These are phyloP conservation scores for Leptura quadrifasciata DNA, from an alignment of 2,888 invertebrate species.

Conservation along the genomic window DNA sequence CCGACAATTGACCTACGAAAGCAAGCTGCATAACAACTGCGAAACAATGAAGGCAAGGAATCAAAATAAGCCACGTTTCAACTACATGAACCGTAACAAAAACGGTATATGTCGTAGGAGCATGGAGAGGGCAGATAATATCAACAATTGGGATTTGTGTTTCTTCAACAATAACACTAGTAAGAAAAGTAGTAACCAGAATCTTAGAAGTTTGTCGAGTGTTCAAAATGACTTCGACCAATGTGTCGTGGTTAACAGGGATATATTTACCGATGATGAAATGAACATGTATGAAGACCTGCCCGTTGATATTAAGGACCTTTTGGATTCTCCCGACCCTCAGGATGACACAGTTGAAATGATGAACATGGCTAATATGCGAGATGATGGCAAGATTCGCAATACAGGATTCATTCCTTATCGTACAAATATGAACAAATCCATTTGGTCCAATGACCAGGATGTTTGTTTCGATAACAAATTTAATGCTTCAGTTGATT, in stretches of 20 bases:
- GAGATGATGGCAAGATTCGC: constrained; percentile 60
- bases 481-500: constrained; percentile 55
- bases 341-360: constrained; percentile 65
- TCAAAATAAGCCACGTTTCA: constrained; percentile 53
- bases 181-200: constrained; percentile 16
- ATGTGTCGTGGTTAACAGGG: constrained; percentile 38
- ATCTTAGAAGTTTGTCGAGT: constrained; percentile 10
- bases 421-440: constrained; percentile 74
- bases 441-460: constrained; percentile 74
- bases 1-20: constrained; percentile 54
- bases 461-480: constrained; percentile 59
- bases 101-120: constrained; percentile 55
- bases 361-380: constrained; percentile 67
- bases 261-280: constrained; percentile 58
- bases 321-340: constrained; percentile 78
- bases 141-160: constrained; percentile 77
- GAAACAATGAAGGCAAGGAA: constrained; percentile 51
- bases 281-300: constrained; percentile 78
- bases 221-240: constrained; percentile 38
- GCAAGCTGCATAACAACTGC: constrained; percentile 59
- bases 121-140: constrained; percentile 74
- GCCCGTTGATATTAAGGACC: constrained; percentile 78
- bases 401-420: constrained; percentile 71
- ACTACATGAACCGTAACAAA: constrained; percentile 48
- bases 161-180: constrained; percentile 69